Evolutionary conservation across 2,113 vertebrate genomes (phyloP), one percentile per base, ranked within the genome.

Genomic region (Ochotona curzoniae): DNA sequence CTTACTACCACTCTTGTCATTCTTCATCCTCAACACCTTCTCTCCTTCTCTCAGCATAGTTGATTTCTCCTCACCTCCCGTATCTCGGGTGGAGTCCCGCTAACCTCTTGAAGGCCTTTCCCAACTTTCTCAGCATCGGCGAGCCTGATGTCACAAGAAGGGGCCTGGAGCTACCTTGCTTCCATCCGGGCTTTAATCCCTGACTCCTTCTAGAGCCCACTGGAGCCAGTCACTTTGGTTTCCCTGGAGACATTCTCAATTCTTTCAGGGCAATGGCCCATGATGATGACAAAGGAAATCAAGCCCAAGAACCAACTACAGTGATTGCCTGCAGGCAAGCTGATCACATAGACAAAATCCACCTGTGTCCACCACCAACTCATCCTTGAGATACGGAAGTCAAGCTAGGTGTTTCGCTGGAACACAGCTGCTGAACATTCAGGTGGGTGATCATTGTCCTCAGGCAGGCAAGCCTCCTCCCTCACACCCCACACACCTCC

Each of bases 91-190:
- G 51, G 75, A 54, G n/a, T 11, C n/a, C 51, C 20, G 13, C 0
- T 8, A 28, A 51, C 61, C 30, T 8, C 35, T 15, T 23, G 28
- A 47, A 47, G 63, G 51, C 66, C 51, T 76, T 91, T 44, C 30
- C n/a, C 14, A 60, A 60, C 11, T 23, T n/a, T 49, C 49, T 76
- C 44, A 28, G 21, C 54, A n/a, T 89, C 75, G 10, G 47, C 17
- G 9, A 71, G 35, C 17, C 32, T 0, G 51, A 15, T 10, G 25
- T 17, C 63, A 28, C 18, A 7, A 51, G 1, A 60, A 3, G 35
- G 0, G 1, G 28, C 8, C n/a, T 2, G 1, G 2, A 13, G 71
- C 28, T 30, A 14, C 32, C 61, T 69, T 28, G 1, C 6, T 23
- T 51, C 32, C 38, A 30, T 35, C 47, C 47, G 14, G 18, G 57